A percentile compares a stretch with the other conserved stretches of the same genome.
Conservation (phyloP, 2,797 vertebrate genomes). For the Hypotaenidia philippensis region DNA sequence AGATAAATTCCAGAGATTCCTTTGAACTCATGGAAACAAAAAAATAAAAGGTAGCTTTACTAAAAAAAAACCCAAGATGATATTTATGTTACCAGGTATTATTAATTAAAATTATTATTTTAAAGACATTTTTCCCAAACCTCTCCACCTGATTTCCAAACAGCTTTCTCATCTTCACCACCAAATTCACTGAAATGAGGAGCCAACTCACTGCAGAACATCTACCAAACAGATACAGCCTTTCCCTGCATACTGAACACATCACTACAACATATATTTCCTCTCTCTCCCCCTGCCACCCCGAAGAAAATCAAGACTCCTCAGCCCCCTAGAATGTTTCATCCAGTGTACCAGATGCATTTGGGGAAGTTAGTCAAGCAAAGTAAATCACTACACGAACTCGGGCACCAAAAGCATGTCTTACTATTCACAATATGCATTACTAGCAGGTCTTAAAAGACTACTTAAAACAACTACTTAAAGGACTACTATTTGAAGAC, state of each 20-base stretch:
- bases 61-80: background rate
- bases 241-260: background rate
- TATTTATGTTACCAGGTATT: background rate
- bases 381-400: background rate
- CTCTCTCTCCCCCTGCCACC: too few relatives aligned
- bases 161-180: background rate
- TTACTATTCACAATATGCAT: background rate
- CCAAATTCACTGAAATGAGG: background rate
- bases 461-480: background rate
- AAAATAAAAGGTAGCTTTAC: background rate
- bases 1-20: background rate
- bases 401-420: rapidly evolving
- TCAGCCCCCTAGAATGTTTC: rapidly evolving
- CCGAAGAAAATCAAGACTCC: background rate
- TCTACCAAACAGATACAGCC: background rate
- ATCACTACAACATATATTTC: background rate
- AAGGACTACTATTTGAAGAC: background rate
- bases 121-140: background rate
- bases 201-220: background rate
- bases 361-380: background rate
- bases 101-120: background rate
- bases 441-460: background rate
- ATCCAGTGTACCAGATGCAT: rapidly evolving
- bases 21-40: constrained; percentile 1
- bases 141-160: background rate